Percentiles rank a stretch among this genome's conserved stretches.
These are phyloP conservation scores for Amphipyra tragopoginis DNA, from an alignment of 2,888 invertebrate genomes.

Conservation along the genomic window DNA sequence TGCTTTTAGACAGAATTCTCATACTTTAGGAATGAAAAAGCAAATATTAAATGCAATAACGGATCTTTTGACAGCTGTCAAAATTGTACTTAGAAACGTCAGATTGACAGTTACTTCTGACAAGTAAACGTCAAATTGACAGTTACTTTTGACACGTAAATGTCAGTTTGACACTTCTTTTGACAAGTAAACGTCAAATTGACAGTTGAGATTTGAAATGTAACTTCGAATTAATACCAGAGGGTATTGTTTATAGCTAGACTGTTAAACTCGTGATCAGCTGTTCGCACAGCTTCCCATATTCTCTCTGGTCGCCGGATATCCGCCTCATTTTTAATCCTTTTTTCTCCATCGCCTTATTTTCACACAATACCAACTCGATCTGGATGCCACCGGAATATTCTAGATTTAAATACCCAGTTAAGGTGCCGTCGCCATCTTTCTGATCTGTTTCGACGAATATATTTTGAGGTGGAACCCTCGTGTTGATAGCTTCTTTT, in stretches of 20 bases:
- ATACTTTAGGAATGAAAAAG: constrained; percentile 32
- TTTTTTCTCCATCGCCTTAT: constrained; percentile 92
- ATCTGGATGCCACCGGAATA: constrained; percentile 96
- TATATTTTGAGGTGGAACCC: constrained; percentile 92
- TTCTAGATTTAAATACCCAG: constrained; percentile 91
- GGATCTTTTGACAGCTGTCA: constrained; percentile 11
- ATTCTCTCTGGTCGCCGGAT: constrained; percentile 96
- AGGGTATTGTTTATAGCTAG: constrained; percentile 66
- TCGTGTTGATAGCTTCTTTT: constrained; percentile 94
- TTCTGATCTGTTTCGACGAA: constrained; percentile 83
- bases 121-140: constrained; percentile 13
- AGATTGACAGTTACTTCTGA: constrained; percentile 1
- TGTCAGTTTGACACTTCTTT: constrained; percentile 8
- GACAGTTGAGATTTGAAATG: constrained; percentile 1
- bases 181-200: constrained; percentile 12
- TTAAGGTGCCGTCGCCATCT: constrained; percentile 75
- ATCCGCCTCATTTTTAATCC: constrained; percentile 96
- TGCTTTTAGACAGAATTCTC: constrained; percentile 27
- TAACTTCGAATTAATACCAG: constrained; percentile 1
- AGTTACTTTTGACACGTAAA: too few species aligned
- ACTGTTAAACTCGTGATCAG: constrained; percentile 96
- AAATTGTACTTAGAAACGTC: constrained; percentile 3
- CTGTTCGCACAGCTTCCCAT: constrained; percentile 96
- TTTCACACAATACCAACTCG: constrained; percentile 94
- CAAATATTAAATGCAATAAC: constrained; percentile 30